Percentiles rank a stretch among this genome's conserved stretches.
These are phyloP conservation scores for Eumaeus atala DNA, from an alignment of 1,140 invertebrate genomes.

Conservation along the genomic window DNA sequence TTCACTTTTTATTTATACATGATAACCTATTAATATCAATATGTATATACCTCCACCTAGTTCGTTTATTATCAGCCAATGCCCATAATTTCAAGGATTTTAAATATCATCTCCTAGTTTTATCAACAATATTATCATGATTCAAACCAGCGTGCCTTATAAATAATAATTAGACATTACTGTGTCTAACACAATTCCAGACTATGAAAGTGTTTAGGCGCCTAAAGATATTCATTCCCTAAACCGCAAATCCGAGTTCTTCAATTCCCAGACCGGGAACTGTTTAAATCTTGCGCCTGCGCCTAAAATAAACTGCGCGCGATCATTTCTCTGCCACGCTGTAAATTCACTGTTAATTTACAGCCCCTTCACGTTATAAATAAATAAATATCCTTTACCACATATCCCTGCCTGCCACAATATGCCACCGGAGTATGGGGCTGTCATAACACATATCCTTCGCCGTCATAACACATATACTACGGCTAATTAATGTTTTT, in stretches of 20 bases:
- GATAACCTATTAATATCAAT: too few relatives aligned
- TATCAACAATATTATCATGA: too few relatives aligned
- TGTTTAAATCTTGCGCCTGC: conserved; percentile 64
- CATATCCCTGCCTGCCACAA: conserved; percentile 26
- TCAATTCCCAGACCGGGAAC: conserved; percentile 54
- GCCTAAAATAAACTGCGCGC: conserved; percentile 61
- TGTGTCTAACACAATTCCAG: too few relatives aligned
- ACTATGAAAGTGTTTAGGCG: conserved; percentile 23
- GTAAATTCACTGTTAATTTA: conserved; percentile 70
- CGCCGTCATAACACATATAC: conserved; percentile 56
- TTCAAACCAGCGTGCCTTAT: too few relatives aligned
- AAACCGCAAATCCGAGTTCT: conserved; percentile 35
- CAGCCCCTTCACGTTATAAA: conserved; percentile 67
- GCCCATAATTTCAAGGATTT: too few relatives aligned
- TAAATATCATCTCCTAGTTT: too few relatives aligned
- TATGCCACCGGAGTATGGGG: conserved; percentile 52
- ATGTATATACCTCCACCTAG: too few relatives aligned
- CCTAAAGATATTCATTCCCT: conserved; percentile 37
- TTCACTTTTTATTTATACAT: too few relatives aligned
- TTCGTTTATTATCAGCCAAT: too few relatives aligned
- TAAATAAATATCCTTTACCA: conserved; percentile 69
- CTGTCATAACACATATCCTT: conserved; percentile 69
- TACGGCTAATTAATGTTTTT: conserved; percentile 35
- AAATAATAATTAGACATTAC: too few relatives aligned
- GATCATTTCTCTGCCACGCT: conserved; percentile 54